These are phyloP conservation scores for Abscondita cerata DNA, from an alignment of 2,888 invertebrate genomes.

Conservation along the genomic window DNA sequence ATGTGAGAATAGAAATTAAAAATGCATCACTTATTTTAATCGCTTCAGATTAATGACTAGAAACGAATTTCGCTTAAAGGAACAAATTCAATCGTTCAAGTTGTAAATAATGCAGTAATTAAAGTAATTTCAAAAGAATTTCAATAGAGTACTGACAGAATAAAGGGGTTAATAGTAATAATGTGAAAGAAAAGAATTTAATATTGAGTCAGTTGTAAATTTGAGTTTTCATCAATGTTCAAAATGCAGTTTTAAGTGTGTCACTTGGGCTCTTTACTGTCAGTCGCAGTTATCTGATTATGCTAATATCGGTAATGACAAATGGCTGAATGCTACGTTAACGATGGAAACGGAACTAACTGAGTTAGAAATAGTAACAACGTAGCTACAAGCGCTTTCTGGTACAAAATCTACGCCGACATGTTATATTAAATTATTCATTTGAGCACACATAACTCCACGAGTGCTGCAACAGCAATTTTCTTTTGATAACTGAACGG, in stretches of 20 bases:
- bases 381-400: conserved; percentile 21
- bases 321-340: conserved; percentile 33
- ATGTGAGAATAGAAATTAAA: too few species aligned
- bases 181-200: conserved; percentile 19
- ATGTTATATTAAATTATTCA: conserved; percentile 35
- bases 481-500: conserved; percentile 22
- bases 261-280: conserved; percentile 23
- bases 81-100: neutral
- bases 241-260: conserved; percentile 20
- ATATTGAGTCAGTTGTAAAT: conserved; percentile 16
- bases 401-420: conserved; percentile 27
- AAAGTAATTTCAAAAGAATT: conserved; percentile 4
- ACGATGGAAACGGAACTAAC: conserved; percentile 35
- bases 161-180: conserved; percentile 12
- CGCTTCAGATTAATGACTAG: neutral
- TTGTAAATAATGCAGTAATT: conserved; percentile 3
- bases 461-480: conserved; percentile 16
- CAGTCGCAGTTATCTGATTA: conserved; percentile 33
- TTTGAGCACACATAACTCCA: conserved; percentile 23
- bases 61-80: neutral
- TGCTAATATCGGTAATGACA: conserved; percentile 35
- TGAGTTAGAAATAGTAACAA: conserved; percentile 29
- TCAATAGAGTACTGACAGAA: conserved; percentile 15
- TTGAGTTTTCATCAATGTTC: conserved; percentile 17
- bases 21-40: too few species aligned